These are phyloP conservation scores for Cygnus olor DNA, from an alignment of 2,797 vertebrate species.

Conservation along the genomic window DNA sequence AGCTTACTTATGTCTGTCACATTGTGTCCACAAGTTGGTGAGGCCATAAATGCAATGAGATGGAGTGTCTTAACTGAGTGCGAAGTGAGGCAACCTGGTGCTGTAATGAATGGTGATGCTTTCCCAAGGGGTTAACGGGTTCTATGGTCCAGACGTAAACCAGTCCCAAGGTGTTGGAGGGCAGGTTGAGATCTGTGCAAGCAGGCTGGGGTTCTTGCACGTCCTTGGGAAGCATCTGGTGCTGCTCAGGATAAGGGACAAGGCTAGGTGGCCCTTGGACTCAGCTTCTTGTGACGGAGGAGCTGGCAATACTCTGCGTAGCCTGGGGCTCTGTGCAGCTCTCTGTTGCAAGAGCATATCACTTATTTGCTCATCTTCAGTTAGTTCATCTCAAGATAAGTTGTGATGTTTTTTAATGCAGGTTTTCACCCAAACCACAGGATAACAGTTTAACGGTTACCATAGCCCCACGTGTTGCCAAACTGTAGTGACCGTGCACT, in stretches of 20 bases:
- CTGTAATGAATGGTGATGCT: neutral
- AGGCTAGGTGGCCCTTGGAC: neutral
- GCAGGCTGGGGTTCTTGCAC: neutral
- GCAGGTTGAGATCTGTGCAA: neutral
- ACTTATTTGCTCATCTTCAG: neutral
- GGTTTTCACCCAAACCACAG: neutral
- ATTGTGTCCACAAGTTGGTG: neutral
- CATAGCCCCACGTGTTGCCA: neutral
- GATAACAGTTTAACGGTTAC: neutral
- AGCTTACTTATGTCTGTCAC: neutral
- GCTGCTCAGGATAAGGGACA: neutral
- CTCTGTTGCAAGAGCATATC: neutral
- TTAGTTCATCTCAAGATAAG: slow-evolving; percentile 28
- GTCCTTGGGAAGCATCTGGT: neutral
- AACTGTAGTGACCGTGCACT: neutral
- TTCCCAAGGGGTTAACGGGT: neutral
- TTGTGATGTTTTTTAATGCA: neutral
- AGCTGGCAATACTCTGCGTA: accelerated
- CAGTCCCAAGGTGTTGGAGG: neutral
- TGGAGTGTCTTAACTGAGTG: neutral
- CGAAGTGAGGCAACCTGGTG: neutral
- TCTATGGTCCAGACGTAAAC: neutral
- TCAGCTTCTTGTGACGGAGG: neutral
- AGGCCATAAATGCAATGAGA: neutral
- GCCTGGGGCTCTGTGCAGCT: neutral